Evolutionary conservation across 2,797 vertebrate species (phyloP), one percentile per base, ranked within the genome.

Genomic region (Smutsia temminckii): DNA sequence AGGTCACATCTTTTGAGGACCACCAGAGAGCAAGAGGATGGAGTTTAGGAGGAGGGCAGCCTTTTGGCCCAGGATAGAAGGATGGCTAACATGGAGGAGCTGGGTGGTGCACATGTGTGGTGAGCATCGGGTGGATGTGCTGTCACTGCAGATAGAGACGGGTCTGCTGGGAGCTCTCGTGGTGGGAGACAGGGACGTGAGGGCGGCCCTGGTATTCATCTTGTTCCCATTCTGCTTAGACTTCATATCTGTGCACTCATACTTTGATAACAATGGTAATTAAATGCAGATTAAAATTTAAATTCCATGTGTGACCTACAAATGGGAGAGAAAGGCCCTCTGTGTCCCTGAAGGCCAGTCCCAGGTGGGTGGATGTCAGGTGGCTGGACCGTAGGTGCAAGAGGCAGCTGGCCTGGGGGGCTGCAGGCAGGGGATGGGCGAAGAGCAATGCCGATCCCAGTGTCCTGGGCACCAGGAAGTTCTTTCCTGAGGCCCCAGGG

Each of bases 121-220:
- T 25, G 57, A 8, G 55, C 0, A 0, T 55, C 37, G 32, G 57
- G 11, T 4, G 37, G 55, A 13, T 6, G 17, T 17, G 13, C 23
- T 32, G 18, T 57, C 51, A 23, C 37, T 42, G 51, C 27, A 6
- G 14, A 32, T 42, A 51, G 51, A 11, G 27, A 18, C 18, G 20
- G 27, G 18, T n/a, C 17, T 57, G 78, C 13, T 14, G 5, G 66
- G 84, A 32, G 20, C 18, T 25, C 27, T 12, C 10, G 10, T 23
- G 34, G 5, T 14, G 81, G 51, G 25, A 13, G 49, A 2, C 2
- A 25, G 17, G 46, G 46, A 5, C 29, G 14, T 7, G 46, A 11
- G 59, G 34, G 64, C 6, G 27, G 23, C 66, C 66, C 63, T 34
- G 14, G 0, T 21, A 37, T 40, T 55, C 34, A 9, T 55, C 25